phyloP scores from a whole-genome alignment of 2,113 vertebrate genomes.

The Phocoena phocoena region DNA sequence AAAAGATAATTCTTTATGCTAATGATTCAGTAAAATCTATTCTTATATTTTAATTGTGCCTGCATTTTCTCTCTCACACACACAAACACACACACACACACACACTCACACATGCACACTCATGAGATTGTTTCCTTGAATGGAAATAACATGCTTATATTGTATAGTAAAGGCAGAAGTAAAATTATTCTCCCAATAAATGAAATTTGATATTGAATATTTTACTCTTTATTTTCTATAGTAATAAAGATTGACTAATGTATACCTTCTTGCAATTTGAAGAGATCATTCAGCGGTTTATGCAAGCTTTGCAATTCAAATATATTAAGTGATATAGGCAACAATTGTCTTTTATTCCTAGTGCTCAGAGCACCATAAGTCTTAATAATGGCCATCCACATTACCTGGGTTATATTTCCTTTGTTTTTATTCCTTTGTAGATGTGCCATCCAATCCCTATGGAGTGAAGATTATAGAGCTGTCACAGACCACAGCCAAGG shows the following conservation, averaged over 20 bases:
- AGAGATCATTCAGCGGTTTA: not conserved
- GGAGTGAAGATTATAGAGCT: conserved; percentile 92
- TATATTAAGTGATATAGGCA: not conserved
- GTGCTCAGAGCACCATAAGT: not conserved
- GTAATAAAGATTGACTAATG: not conserved
- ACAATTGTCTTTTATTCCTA: not conserved
- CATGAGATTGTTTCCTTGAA: not conserved
- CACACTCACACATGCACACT: not conserved
- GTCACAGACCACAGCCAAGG: conserved; percentile 93
- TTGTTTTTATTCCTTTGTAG: conserved; percentile 79
- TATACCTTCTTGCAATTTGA: not conserved
- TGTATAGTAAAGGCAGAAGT: not conserved
- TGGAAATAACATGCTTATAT: not conserved
- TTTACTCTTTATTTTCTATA: not conserved
- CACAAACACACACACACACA: not conserved
- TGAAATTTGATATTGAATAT: not conserved
- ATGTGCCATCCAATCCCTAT: conserved; percentile 95
- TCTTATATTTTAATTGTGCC: not conserved
- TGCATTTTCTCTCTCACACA: not conserved
- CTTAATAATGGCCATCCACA: not conserved
- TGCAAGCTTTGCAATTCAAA: not conserved
- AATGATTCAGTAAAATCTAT: not conserved
- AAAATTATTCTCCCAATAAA: not conserved
- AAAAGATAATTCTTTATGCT: not conserved
- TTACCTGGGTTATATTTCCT: not conserved